Evolutionary conservation across 2,797 vertebrate genomes (phyloP).

Genomic region (Halcyon chelicuti): DNA sequence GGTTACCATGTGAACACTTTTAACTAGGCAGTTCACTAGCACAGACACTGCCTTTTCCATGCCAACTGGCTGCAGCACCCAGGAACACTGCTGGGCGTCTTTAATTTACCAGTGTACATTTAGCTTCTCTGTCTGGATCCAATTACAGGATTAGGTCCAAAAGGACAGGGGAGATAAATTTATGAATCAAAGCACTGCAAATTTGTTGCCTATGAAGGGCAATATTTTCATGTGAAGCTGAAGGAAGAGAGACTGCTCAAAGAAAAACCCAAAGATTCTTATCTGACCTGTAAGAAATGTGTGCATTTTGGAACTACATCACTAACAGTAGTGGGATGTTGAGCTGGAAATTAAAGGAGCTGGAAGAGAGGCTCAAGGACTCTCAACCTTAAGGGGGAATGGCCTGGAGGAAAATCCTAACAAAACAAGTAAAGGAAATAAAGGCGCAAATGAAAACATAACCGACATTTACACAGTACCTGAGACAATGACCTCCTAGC

Average conservation of each 20-base stretch:
- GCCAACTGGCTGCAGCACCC: neutral
- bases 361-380: neutral
- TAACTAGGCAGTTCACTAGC: neutral
- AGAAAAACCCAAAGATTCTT: neutral
- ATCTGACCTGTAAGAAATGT: neutral
- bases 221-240: neutral
- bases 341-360: neutral
- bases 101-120: conserved; percentile 1
- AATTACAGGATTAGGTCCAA: neutral
- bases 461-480: neutral
- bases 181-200: neutral
- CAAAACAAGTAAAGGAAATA: neutral
- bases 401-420: neutral
- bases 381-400: neutral
- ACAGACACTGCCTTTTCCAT: neutral
- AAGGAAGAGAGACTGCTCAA: neutral
- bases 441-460: conserved; percentile 27
- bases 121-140: conserved; percentile 9
- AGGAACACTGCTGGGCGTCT: neutral
- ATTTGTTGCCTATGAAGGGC: neutral
- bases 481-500: neutral
- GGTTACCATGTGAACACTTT: neutral
- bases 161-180: neutral
- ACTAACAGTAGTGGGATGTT: neutral
- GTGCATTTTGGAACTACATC: neutral